phyloP scores from a whole-genome alignment of 2,797 vertebrate species.

The Buceros bicornis region DNA sequence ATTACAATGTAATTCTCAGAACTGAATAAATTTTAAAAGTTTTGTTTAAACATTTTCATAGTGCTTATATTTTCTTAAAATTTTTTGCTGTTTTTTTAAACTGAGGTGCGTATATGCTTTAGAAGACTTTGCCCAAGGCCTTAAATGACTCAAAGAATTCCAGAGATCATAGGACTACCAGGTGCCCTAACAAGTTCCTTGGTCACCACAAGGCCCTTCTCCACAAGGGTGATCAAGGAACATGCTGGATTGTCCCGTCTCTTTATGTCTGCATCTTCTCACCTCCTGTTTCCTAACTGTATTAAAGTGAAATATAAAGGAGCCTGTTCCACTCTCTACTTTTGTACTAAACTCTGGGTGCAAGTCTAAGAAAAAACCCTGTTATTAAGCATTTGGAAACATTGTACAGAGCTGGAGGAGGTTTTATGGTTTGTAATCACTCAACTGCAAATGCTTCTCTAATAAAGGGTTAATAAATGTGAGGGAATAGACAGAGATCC shows the following conservation, averaged over 20 bases:
- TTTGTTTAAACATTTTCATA: not conserved
- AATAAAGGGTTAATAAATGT: not conserved
- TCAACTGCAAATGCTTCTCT: not conserved
- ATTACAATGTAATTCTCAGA: not conserved
- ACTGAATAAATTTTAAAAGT: not conserved
- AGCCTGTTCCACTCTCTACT: accelerated
- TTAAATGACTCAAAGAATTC: accelerated
- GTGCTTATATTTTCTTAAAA: not conserved
- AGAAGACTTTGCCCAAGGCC: not conserved
- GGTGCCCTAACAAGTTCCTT: not conserved
- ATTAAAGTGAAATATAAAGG: not conserved
- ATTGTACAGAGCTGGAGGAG: not conserved
- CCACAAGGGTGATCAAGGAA: not conserved
- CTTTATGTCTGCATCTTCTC: not conserved
- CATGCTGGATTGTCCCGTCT: not conserved
- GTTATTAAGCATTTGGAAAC: not conserved
- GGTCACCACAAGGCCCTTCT: not conserved
- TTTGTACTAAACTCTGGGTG: not conserved
- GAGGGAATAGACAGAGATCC: not conserved
- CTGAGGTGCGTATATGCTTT: not conserved
- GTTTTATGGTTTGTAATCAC: not conserved
- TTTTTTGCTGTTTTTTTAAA: not conserved
- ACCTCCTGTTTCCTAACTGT: not conserved
- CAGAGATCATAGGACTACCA: accelerated
- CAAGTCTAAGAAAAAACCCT: not conserved